These are phyloP conservation scores for Bergia puertoricense DNA, from an alignment of 92 coral and sea anemone species.

Conservation along the genomic window DNA sequence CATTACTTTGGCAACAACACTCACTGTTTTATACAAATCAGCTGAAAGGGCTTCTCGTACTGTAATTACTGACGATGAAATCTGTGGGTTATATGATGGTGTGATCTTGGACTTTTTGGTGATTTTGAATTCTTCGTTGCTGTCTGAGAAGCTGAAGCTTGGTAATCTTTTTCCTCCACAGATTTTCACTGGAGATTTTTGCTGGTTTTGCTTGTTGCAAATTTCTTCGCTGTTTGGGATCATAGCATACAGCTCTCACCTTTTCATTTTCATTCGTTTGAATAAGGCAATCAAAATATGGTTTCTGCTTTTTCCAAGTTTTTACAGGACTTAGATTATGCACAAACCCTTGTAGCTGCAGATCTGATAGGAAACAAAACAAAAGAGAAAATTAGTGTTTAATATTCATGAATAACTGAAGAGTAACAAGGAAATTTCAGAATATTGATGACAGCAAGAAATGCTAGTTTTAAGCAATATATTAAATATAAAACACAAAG, in stretches of 20 bases:
- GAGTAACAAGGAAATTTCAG: too few species aligned
- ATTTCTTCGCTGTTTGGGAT: not conserved
- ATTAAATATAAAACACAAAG: too few species aligned
- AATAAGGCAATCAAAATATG: slow-evolving; percentile 30
- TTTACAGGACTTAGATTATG: slow-evolving; percentile 37
- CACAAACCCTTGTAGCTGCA: slow-evolving; percentile 34
- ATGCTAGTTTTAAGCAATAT: too few species aligned
- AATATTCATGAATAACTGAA: too few species aligned
- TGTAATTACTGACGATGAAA: slow-evolving; percentile 46
- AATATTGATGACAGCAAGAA: too few species aligned
- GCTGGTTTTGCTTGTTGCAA: too few species aligned
- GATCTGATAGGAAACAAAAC: not conserved
- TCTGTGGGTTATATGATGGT: slow-evolving; percentile 45
- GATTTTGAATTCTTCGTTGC: slow-evolving; percentile 39
- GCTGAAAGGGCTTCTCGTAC: slow-evolving; percentile 39
- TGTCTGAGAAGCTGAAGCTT: slow-evolving; percentile 7
- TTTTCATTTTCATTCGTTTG: slow-evolving; percentile 27
- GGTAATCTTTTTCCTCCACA: not conserved
- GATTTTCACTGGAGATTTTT: too few species aligned
- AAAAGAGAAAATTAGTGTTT: too few species aligned
- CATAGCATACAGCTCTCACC: slow-evolving; percentile 28
- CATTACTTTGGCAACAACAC: slow-evolving; percentile 19
- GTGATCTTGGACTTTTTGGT: slow-evolving; percentile 45
- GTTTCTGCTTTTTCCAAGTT: not conserved
- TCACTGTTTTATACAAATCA: slow-evolving; percentile 6